Evolutionary conservation across 2,113 vertebrate genomes (phyloP).

Genomic region (Octodon degus): DNA sequence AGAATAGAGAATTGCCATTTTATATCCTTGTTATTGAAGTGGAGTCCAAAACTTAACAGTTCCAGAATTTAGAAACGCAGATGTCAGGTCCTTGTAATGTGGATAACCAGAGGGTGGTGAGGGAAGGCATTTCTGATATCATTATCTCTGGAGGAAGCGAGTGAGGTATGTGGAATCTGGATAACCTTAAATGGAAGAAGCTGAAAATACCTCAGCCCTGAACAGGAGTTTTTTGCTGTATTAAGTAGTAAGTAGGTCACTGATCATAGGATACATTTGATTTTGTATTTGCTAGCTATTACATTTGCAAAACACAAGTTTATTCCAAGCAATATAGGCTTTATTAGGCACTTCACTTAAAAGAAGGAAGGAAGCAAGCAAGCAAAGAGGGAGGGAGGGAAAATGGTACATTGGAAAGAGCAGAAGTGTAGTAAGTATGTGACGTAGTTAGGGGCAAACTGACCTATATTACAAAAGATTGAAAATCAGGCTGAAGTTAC

Average conservation of each 20-base stretch:
- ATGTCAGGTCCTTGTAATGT: not conserved
- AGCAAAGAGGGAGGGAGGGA: too few species aligned
- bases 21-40: not conserved
- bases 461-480: not conserved
- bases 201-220: not conserved
- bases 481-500: not conserved
- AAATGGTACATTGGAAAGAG: not conserved
- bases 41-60: not conserved
- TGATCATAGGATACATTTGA: not conserved
- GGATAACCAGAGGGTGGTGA: not conserved
- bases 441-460: not conserved
- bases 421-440: not conserved
- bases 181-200: not conserved
- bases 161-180: not conserved
- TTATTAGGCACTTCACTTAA: not conserved
- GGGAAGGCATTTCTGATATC: not conserved
- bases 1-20: constrained; percentile 26
- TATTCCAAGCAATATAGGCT: not conserved
- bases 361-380: not conserved
- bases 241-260: constrained; percentile 19
- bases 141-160: not conserved
- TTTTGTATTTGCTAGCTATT: constrained; percentile 16
- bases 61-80: constrained; percentile 1
- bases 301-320: constrained; percentile 21
- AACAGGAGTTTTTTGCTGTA: not conserved